Percentiles rank a stretch among this genome's conserved stretches.
phyloP scores from a whole-genome alignment of 2,113 vertebrate genomes.

The Phyllopteryx taeniolatus region DNA sequence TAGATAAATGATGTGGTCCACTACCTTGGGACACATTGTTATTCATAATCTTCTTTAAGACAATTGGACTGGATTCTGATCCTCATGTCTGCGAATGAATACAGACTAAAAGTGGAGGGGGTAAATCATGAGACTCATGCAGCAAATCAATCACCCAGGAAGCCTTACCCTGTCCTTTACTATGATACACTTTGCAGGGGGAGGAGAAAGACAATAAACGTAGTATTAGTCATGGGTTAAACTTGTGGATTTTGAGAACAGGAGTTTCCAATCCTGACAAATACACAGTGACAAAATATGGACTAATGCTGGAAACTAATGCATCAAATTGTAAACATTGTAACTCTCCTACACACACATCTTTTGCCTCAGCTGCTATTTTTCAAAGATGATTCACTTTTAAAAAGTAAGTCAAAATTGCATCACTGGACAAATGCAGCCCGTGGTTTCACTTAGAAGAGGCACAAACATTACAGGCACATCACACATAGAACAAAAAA shows the following conservation, averaged over 20 bases:
- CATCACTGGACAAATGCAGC: constrained; percentile 22
- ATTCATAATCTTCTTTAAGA: background rate
- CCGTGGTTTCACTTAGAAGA: constrained; percentile 22
- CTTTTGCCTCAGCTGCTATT: constrained; percentile 17
- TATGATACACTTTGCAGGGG: constrained; percentile 77
- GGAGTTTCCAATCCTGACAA: constrained; percentile 19
- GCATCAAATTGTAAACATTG: constrained; percentile 24
- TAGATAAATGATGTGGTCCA: constrained; percentile 19
- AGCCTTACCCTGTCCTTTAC: constrained; percentile 79
- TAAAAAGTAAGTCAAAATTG: constrained; percentile 7
- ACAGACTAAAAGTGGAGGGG: constrained; percentile 50
- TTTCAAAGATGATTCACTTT: background rate
- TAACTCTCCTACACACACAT: constrained; percentile 36
- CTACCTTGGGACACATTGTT: too few species aligned
- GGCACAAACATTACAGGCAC: constrained; percentile 45
- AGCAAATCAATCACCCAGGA: constrained; percentile 63
- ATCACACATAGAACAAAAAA: constrained; percentile 58
- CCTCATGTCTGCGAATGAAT: constrained; percentile 55
- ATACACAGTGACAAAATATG: constrained; percentile 18
- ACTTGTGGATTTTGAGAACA: constrained; percentile 21
- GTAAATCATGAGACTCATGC: constrained; percentile 67
- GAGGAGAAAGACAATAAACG: constrained; percentile 71
- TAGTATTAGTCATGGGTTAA: constrained; percentile 63
- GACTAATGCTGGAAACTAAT: constrained; percentile 30
- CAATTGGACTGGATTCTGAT: background rate